Evolutionary conservation across 2,113 vertebrate species (phyloP).

Genomic region (Alaudala cheleensis): DNA sequence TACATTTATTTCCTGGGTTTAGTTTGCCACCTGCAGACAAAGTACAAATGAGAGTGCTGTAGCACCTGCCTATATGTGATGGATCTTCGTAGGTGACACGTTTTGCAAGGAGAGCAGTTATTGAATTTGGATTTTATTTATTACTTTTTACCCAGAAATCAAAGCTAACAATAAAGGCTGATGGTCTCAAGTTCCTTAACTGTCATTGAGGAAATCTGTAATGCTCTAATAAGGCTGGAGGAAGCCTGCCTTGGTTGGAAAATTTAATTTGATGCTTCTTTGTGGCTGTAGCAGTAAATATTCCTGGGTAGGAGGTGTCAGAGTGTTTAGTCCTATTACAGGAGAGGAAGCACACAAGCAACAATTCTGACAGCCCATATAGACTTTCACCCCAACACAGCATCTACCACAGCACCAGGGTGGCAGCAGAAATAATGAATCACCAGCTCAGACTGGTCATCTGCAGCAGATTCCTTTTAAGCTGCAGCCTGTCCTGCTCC

Average conservation of each 20-base stretch:
- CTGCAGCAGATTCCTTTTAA: constrained; percentile 26
- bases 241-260: not conserved
- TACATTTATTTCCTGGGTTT: constrained; percentile 36
- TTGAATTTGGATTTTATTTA: constrained; percentile 30
- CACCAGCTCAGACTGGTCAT: not conserved
- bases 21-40: constrained; percentile 65
- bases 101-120: constrained; percentile 22
- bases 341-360: not conserved
- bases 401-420: not conserved
- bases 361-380: not conserved
- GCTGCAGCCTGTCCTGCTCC: not conserved
- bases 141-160: constrained; percentile 1
- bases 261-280: not conserved
- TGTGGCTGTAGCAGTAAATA: not conserved
- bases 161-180: not conserved
- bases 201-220: not conserved
- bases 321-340: not conserved
- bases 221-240: not conserved
- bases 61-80: not conserved
- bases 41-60: constrained; percentile 7
- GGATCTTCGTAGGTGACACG: not conserved
- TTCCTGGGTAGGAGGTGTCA: not conserved
- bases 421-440: not conserved
- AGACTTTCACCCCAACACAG: not conserved
- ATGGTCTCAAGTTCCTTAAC: not conserved